These are phyloP conservation scores for Dendroctonus ponderosae DNA, from an alignment of 1,140 invertebrate species.

Conservation along the genomic window DNA sequence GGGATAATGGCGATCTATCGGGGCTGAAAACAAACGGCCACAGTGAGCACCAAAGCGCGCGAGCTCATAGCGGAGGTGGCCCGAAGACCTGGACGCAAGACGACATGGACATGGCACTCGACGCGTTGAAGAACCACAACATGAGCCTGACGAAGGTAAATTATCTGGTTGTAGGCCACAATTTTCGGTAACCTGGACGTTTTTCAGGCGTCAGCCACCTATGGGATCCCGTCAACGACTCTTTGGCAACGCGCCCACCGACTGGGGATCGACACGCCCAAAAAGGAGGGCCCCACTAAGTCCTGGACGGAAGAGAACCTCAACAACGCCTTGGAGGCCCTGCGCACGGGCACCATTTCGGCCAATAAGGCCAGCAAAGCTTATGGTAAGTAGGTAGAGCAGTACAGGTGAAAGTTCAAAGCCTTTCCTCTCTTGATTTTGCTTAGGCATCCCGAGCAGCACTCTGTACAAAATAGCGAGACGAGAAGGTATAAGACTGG, in stretches of 20 bases:
- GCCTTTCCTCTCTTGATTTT: conserved; percentile 1
- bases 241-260: conserved; percentile 85
- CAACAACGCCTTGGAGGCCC: conserved; percentile 74
- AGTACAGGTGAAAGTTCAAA: not conserved
- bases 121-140: conserved; percentile 77
- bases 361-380: conserved; percentile 89
- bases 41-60: conserved; percentile 41
- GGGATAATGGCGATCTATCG: conserved; percentile 42
- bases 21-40: conserved; percentile 45
- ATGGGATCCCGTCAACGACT: conserved; percentile 85
- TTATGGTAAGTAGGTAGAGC: conserved; percentile 60
- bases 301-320: conserved; percentile 85
- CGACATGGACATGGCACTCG: conserved; percentile 84
- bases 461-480: conserved; percentile 88
- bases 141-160: conserved; percentile 81
- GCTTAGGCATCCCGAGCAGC: conserved; percentile 75
- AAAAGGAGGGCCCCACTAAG: conserved; percentile 82
- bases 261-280: conserved; percentile 83
- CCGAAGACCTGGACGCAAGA: conserved; percentile 84
- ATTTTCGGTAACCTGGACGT: not conserved
- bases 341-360: conserved; percentile 79
- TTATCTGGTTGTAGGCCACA: not conserved
- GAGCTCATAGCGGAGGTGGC: conserved; percentile 56
- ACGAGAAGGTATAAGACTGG: conserved; percentile 81
- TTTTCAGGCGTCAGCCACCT: conserved; percentile 67